Percentiles rank a stretch among this genome's conserved stretches.
phyloP scores from a whole-genome alignment of 1,140 invertebrate genomes.

The Neuroterus valhalla region DNA sequence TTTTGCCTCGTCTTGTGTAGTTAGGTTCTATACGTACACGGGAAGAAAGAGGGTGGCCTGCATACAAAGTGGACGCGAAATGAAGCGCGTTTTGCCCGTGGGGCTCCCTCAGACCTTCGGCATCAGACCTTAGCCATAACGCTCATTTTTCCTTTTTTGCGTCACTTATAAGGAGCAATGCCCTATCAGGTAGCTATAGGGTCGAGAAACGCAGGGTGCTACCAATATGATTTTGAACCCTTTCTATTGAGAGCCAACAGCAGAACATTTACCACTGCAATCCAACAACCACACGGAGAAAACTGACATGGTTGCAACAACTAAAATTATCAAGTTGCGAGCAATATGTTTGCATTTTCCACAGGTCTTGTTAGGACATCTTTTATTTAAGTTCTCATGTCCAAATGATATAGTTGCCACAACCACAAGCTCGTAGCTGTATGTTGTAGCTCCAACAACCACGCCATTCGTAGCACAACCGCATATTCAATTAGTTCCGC shows the following conservation, averaged over 20 bases:
- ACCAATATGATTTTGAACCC: conserved; percentile 70
- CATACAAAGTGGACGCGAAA: conserved; percentile 74
- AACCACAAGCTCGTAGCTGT: too few relatives aligned
- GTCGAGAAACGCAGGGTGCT: conserved; percentile 55
- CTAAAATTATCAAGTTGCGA: too few relatives aligned
- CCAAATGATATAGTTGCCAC: too few relatives aligned
- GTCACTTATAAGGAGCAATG: conserved; percentile 35
- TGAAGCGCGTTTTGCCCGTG: conserved; percentile 63
- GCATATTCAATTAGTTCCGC: too few relatives aligned
- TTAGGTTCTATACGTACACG: not conserved
- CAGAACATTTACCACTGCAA: conserved; percentile 32
- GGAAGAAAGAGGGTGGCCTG: conserved; percentile 57
- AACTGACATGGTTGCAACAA: too few relatives aligned
- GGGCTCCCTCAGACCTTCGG: conserved; percentile 16
- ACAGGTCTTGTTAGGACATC: too few relatives aligned
- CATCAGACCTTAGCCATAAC: conserved; percentile 21
- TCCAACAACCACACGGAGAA: too few relatives aligned
- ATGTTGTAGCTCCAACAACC: too few relatives aligned
- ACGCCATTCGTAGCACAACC: too few relatives aligned
- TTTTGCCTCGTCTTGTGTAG: conserved; percentile 26
- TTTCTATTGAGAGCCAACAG: conserved; percentile 58
- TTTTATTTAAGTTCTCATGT: too few relatives aligned
- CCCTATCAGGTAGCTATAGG: conserved; percentile 33
- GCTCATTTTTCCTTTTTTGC: conserved; percentile 38
- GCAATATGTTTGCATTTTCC: too few relatives aligned